Evolutionary conservation across 2,797 vertebrate species (phyloP).

Genomic region (Alcedo atthis): DNA sequence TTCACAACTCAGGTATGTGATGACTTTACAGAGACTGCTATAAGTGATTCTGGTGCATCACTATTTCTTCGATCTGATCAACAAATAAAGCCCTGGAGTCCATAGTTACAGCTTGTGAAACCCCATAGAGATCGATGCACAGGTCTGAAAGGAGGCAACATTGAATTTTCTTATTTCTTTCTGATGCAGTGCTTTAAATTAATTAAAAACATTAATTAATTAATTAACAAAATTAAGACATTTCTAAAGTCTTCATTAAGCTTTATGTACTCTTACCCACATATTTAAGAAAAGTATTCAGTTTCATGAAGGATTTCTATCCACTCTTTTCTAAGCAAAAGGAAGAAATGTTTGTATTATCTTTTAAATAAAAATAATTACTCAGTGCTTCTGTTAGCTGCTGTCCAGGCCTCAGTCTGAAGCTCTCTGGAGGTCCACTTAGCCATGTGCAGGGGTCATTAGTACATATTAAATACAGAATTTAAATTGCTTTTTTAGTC

Average conservation of each 20-base stretch:
- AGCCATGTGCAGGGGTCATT: background rate
- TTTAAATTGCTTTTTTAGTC: background rate
- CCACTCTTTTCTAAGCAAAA: background rate
- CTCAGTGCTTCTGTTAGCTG: background rate
- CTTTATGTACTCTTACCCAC: background rate
- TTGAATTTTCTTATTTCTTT: background rate
- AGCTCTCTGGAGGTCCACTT: background rate
- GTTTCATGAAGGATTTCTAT: background rate
- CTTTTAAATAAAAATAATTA: background rate
- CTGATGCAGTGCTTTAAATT: background rate
- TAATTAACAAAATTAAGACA: background rate
- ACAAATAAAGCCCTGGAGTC: background rate
- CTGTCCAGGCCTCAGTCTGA: background rate
- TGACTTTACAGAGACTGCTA: background rate
- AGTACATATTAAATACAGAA: background rate
- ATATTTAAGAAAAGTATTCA: background rate
- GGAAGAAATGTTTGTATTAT: background rate
- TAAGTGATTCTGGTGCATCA: background rate
- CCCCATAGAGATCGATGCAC: background rate
- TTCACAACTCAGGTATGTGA: conserved; percentile 83
- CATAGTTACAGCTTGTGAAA: background rate
- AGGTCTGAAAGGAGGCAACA: background rate
- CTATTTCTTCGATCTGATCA: background rate
- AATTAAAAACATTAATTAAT: background rate
- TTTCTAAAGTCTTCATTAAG: background rate